Conservation (phyloP, 2,888 invertebrate genomes). For the Thumatha senex region DNA sequence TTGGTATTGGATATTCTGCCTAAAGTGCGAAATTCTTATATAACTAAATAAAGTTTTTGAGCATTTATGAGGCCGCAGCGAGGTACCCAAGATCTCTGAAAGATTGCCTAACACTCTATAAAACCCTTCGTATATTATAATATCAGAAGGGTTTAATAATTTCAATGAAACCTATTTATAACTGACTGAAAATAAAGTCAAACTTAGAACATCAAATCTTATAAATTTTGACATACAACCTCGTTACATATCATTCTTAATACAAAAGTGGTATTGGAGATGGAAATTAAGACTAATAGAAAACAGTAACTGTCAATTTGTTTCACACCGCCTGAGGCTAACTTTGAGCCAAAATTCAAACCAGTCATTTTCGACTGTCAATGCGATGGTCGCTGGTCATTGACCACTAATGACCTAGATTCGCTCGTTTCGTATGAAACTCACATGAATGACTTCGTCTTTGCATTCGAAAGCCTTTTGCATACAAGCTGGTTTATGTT, state of each 20-base stretch:
- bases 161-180: no score
- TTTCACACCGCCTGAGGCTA: constrained; percentile 4
- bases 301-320: constrained; percentile 5
- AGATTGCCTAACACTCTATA: no score
- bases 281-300: constrained; percentile 13
- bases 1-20: no score
- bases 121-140: no score
- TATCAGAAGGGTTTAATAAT: no score
- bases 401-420: constrained; percentile 16
- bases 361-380: constrained; percentile 15
- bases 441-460: constrained; percentile 13
- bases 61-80: no score
- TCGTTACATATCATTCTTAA: neutral
- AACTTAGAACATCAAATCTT: neutral
- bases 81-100: no score
- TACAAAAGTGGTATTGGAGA: neutral
- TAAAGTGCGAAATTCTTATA: no score
- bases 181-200: neutral
- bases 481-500: constrained; percentile 4
- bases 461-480: constrained; percentile 14
- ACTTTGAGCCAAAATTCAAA: constrained; percentile 7
- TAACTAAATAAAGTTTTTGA: no score
- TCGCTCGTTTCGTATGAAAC: constrained; percentile 14
- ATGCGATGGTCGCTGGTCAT: constrained; percentile 12
- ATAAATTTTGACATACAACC: neutral